Evolutionary conservation across 2,888 invertebrate genomes (phyloP), one percentile per base, ranked within the genome.

Genomic region (Drosophila phalerata): DNA sequence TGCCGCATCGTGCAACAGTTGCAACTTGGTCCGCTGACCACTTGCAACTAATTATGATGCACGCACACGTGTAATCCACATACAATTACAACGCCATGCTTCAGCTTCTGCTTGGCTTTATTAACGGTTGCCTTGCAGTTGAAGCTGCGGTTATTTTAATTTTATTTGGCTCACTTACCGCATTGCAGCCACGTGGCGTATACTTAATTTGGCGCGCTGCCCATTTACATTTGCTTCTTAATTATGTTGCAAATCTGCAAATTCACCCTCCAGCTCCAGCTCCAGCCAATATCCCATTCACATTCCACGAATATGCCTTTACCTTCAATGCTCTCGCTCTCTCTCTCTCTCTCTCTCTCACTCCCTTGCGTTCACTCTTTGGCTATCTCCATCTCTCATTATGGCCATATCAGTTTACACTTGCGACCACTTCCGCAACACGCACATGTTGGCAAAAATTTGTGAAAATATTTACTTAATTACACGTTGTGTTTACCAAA

Each of bases 391-490:
- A 22, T 61, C 17, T 19, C 48, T 17, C 32, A 42, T 65, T 51
- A 51, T 65, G 11, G 47, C 43, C 66, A 70, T 56, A 61, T 65
- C 65, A 57, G 9, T 48, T 72, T 55, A 51, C 72, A 68, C 47
- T 68, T 72, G 55, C 49, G 38, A 63, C 67, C 58, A 60, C 38
- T 68, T 73, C 37, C 43, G 42, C 45, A 34, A 47, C 42, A 55
- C 45, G 58, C 37, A 51, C 45, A 37, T 48, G 52, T 47, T 56
- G 49, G 42, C 58, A 56, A 68, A 64, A 67, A 67, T 70, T 45
- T 67, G 43, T 45, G 62, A 66, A 79, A 77, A 63, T 79, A 79
- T 77, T 79, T 71, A 67, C 79, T 77, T 79, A 79, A 77, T 79
- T 79, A 74, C 66, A 71, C 67, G 65, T 55, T 77, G 77, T 67